These are phyloP conservation scores for Listrodromus nycthemerus DNA, from an alignment of 2,888 invertebrate species.

Conservation along the genomic window DNA sequence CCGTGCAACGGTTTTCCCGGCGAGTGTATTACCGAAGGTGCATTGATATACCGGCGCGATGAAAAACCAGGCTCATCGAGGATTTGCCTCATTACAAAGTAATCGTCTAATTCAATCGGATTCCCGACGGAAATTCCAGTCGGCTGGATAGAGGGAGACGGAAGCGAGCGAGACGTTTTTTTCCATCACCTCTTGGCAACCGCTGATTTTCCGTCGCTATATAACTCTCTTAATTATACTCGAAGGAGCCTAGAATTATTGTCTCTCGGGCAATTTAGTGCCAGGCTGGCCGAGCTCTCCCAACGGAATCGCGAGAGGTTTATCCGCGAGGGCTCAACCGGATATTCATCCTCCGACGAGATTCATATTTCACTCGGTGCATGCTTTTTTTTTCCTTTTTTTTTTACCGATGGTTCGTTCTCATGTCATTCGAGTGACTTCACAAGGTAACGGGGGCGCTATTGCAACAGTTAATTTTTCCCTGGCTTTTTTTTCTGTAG, in stretches of 20 bases:
- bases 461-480: too few species aligned
- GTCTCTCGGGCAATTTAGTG: constrained; percentile 17
- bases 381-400: too few species aligned
- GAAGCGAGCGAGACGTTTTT: constrained; percentile 26
- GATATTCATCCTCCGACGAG: too few species aligned
- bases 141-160: constrained; percentile 27
- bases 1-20: constrained; percentile 59
- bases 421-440: too few species aligned
- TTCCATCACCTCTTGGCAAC: constrained; percentile 5
- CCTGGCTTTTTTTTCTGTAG: too few species aligned
- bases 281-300: neutral
- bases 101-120: constrained; percentile 44
- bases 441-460: too few species aligned
- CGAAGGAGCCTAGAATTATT: constrained; percentile 25
- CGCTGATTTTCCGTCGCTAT: neutral
- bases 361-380: too few species aligned
- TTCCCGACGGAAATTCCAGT: constrained; percentile 3
- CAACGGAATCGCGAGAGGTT: neutral
- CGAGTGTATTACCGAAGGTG: neutral
- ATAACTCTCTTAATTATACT: constrained; percentile 25
- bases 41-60: constrained; percentile 22
- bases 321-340: too few species aligned
- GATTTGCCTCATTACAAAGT: constrained; percentile 43
- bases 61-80: constrained; percentile 45
- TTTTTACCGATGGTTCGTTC: too few species aligned